Evolutionary conservation across 2,797 vertebrate species (phyloP), one percentile per base, ranked within the genome.

Genomic region (Sebastes variabilis): DNA sequence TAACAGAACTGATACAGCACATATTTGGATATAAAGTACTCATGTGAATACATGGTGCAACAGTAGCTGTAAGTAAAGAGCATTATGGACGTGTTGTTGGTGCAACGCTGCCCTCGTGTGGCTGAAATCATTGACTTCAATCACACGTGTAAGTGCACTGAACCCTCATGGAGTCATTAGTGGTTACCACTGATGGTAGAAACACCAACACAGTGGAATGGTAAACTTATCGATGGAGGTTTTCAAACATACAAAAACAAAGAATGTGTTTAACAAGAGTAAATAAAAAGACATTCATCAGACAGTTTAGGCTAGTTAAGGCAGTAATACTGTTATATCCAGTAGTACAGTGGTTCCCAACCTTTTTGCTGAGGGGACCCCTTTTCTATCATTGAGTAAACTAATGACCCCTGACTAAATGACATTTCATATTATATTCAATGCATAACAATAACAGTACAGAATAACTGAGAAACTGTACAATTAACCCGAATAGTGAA

Each of bases 41-140:
- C 22, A 13, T 46, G 29, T n/a, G 27, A 72, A 54, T 24, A 54
- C 24, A 59, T 13, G 2, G 8, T 20, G 52, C 59, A 55, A 27
- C 16, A 10, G 64, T n/a, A 34, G 36, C 49, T 66, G 6, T 16
- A 14, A 46, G 12, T 65, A 6, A 64, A 58, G 59, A 18, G 5
- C 25, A 56, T 5, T 1, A 66, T 9, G 49, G 16, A 34, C 2
- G 6, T 16, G 20, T 38, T 65, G 22, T n/a, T 56, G 24, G 72
- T 27, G 16, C 72, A 72, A 68, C 61, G 79, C 79, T 74, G 72
- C 71, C 67, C 29, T 22, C 84, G 2, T 77, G 77, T 87, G 88
- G 84, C 34, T 5, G 10, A 65, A 59, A 56, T 34, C 3, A 32
- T 9, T 30, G 18, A 75, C 13, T 62, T 56, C 76, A 82, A 10